Percentiles rank a stretch among this genome's conserved stretches.
Evolutionary conservation across 2,113 vertebrate genomes (phyloP).

Genomic region (Ursus arctos): DNA sequence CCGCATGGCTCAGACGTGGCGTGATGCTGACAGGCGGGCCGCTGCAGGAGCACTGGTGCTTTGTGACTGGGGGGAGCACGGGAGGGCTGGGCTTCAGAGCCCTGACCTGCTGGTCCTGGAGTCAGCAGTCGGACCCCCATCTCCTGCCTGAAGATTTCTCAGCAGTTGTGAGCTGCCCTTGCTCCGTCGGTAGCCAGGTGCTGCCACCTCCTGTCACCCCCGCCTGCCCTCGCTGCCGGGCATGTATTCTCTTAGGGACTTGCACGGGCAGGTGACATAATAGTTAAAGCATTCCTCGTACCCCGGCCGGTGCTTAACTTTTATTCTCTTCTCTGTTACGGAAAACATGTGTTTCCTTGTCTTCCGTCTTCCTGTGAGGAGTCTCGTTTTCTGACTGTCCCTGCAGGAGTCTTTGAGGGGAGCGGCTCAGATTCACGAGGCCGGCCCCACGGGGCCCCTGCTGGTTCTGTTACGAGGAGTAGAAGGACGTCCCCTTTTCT

Average conservation of each 20-base stretch:
- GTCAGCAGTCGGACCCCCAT: not conserved
- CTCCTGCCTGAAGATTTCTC: not conserved
- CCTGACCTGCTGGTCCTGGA: not conserved
- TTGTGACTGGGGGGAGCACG: not conserved
- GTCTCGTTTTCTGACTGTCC: constrained; percentile 36
- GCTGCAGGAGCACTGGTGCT: not conserved
- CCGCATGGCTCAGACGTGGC: constrained; percentile 43
- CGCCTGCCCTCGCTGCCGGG: not conserved
- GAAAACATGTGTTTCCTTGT: constrained; percentile 66
- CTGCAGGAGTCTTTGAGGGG: constrained; percentile 44
- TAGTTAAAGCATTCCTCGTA: constrained; percentile 60
- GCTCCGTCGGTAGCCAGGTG: not conserved
- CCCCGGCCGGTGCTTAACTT: constrained; percentile 42
- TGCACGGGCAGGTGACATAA: constrained; percentile 69
- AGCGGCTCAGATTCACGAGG: not conserved
- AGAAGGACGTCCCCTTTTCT: constrained; percentile 67
- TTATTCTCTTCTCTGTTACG: constrained; percentile 51
- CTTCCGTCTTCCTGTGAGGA: constrained; percentile 48
- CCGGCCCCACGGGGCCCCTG: constrained; percentile 28
- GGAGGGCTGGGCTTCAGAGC: not conserved
- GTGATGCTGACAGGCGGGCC: not conserved
- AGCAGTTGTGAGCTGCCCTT: not conserved
- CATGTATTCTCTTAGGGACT: constrained; percentile 62
- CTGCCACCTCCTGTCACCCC: not conserved
- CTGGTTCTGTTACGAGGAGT: constrained; percentile 65